A percentile compares a stretch with the other conserved stretches of the same genome.
Evolutionary conservation across 35 echinoderm and acorn worm genomes (phyloP).

Genomic region (Eucidaris tribuloides): DNA sequence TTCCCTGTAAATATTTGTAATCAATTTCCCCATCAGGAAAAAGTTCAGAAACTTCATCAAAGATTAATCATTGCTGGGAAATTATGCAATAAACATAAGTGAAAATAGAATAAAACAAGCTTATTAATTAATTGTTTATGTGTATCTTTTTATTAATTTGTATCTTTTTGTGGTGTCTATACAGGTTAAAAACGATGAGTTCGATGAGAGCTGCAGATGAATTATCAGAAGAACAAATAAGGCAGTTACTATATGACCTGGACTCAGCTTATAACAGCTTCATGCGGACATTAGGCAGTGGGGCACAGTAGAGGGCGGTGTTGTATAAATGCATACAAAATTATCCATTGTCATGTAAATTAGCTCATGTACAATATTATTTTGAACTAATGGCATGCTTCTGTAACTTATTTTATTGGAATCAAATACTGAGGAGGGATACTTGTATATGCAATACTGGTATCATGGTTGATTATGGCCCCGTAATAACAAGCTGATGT

Average conservation of each 20-base stretch:
- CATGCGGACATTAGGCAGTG: slow-evolving; percentile 17
- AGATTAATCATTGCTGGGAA: background rate
- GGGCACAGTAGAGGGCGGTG: background rate
- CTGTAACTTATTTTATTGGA: no score
- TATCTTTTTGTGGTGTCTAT: background rate
- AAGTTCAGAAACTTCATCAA: background rate
- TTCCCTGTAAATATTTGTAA: background rate
- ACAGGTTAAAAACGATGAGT: slow-evolving; percentile 82
- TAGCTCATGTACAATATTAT: no score
- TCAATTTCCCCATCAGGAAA: background rate
- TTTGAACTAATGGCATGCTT: no score
- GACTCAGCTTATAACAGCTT: slow-evolving; percentile 87
- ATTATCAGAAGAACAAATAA: slow-evolving; percentile 85
- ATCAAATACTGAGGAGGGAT: no score
- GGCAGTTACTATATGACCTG: slow-evolving; percentile 89
- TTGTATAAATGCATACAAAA: no score
- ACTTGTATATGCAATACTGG: no score
- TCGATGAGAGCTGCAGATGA: slow-evolving; percentile 97
- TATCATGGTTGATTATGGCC: no score
- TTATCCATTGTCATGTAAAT: no score
- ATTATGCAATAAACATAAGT: background rate
- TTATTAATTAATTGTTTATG: background rate
- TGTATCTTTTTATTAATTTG: background rate
- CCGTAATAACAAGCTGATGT: no score
- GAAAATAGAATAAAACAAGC: background rate